Base-by-base conservation (phyloP, 2,797 vertebrate species). In the Onychomys torridus region DNA sequence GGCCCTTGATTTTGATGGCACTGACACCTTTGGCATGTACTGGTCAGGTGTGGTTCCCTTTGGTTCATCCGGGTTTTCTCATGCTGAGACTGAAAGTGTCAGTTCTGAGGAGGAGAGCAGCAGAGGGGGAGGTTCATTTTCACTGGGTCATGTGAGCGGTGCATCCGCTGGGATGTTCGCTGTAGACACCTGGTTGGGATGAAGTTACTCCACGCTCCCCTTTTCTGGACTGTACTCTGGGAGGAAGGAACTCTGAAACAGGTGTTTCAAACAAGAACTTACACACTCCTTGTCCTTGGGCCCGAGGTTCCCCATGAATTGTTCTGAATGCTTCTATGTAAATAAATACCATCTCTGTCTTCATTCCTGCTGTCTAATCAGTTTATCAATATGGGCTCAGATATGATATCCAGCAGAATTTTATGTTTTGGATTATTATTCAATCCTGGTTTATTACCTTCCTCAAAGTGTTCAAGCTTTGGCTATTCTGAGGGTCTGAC, bases 1-100 rank as follows among this genome's bases (percentile, higher is more conserved):
- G 43, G 49, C 69, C 23, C 32, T 93, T 91, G 29, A 49, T 96
- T 81, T 67, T 82, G 67, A 96, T 40, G 57, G 71, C 40, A 23
- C 46, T 63, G 49, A 63, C 43, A 71, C 29, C 69, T 77, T 96
- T 59, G 40, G 59, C 34, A 27, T 49, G 40, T 59, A 69, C 14
- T 61, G n/a, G 16, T 73, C 57, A 69, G 52, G 17, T 37, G 32
- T 75, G 14, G 65, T 17, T 91, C 59, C 34, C 0, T n/a, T 86
- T 49, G 65, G 46, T 81, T 67, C 59, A 27, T 57, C 13, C 65
- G 34, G 0, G 49, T 61, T 88, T 88, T 86, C n/a, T 94, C 34
- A 7, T 23, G 40, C 79, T 67, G 49, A 91, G 77, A 27, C 21
- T 52, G n/a, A 57, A 32, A 43, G 46, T 91, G 27, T n/a, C 59